Conservation (phyloP, 1,140 invertebrate species). For the Bombyx mandarina region DNA sequence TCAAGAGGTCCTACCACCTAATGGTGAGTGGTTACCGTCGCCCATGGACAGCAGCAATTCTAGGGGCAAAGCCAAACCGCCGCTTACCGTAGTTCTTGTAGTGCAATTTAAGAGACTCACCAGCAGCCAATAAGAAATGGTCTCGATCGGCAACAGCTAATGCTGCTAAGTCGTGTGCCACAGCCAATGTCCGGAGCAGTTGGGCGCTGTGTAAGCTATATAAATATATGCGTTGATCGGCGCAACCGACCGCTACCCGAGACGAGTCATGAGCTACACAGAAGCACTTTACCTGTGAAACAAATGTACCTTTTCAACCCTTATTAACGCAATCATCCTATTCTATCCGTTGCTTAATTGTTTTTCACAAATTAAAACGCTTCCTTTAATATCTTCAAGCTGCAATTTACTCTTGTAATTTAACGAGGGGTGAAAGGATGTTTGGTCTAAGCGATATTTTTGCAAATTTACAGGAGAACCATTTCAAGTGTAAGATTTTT, state of each 20-base stretch:
- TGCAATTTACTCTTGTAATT: too few species aligned
- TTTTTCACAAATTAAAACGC: neutral
- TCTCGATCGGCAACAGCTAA: constrained; percentile 83
- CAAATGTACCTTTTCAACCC: neutral
- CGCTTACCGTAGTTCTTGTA: too few species aligned
- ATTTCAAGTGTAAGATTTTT: too few species aligned
- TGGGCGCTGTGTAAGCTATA: constrained; percentile 86
- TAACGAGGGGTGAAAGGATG: too few species aligned
- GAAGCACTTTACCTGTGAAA: constrained; percentile 77
- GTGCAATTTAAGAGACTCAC: constrained; percentile 33
- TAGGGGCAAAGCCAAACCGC: too few species aligned
- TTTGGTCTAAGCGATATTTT: too few species aligned
- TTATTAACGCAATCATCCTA: too few species aligned
- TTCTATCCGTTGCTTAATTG: too few species aligned
- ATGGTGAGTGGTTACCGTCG: too few species aligned
- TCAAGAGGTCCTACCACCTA: too few species aligned
- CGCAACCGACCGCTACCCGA: constrained; percentile 81
- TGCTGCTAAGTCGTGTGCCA: constrained; percentile 76
- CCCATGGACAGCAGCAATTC: too few species aligned
- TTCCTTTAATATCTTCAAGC: neutral
- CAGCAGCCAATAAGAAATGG: constrained; percentile 85
- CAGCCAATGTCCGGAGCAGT: constrained; percentile 76
- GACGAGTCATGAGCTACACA: constrained; percentile 84
- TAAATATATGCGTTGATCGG: constrained; percentile 81
- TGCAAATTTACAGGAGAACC: too few species aligned